Base-by-base conservation (phyloP, 2,797 vertebrate species). In the Malurus leucopterus region DNA sequence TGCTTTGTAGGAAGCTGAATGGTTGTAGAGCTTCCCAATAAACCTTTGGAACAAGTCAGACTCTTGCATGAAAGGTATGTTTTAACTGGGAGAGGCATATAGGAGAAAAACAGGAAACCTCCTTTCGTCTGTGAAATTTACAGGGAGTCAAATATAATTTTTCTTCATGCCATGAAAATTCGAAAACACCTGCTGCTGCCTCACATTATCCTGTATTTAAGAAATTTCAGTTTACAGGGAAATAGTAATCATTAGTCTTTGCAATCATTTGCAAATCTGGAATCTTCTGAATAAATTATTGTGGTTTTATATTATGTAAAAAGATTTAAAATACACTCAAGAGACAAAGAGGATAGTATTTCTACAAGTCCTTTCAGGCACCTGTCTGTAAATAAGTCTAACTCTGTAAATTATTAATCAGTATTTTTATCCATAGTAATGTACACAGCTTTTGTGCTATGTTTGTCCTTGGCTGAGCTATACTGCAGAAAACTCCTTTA, bases 401-500 rank as follows among this genome's bases (percentile, higher is more conserved):
- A 80, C 49, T 47, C 44, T 53, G 32, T 73, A 49, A 92, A 83
- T 81, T 85, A 90, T 54, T 91, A 73, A 40, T 70, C 51, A 79
- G 47, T 58, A 73, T 88, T 92, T 94, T 89, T 55, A 72, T 69
- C 68, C 86, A 34, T 75, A 89, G 24, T 55, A 90, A 91, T 0
- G 5, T 29, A 41, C 16, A 15, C 57, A 72, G 73, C 43, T 91
- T 86, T 80, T 90, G 38, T 86, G 65, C 78, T 84, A 44, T 3
- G 3, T 92, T 76, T 80, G 70, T 43, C 80, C 23, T 93, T 90
- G 85, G 72, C 85, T 68, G 59, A 65, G 30, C 57, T 87, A 29
- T 55, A 59, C 64, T 74, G 84, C 89, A 91, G 79, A 67, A 86
- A 92, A 88, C 55, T 88, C 67, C 89, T 92, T 86, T 46, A 84